Evolutionary conservation across 2,113 vertebrate genomes (phyloP).

Genomic region (Pangasianodon hypophthalmus): DNA sequence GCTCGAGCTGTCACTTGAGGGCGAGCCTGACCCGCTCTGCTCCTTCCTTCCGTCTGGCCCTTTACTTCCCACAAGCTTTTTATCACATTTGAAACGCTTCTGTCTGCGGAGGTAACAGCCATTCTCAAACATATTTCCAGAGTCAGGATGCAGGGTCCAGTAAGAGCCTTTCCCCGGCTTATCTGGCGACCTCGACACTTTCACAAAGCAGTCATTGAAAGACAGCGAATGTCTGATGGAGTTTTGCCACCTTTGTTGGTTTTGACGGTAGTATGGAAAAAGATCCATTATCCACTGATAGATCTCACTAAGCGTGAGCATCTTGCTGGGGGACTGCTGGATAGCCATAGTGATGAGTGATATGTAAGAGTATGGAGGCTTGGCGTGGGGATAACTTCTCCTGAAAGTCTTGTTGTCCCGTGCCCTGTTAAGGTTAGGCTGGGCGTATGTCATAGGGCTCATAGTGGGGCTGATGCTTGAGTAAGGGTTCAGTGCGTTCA

Average conservation of each 20-base stretch:
- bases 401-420: slow-evolving; percentile 89
- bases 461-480: slow-evolving; percentile 87
- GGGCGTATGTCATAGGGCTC: slow-evolving; percentile 88
- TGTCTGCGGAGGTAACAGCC: slow-evolving; percentile 96
- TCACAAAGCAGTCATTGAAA: slow-evolving; percentile 98
- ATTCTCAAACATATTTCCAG: slow-evolving; percentile 99
- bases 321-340: slow-evolving; percentile 95
- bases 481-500: slow-evolving; percentile 87
- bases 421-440: slow-evolving; percentile 81
- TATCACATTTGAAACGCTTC: slow-evolving; percentile 97
- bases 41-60: slow-evolving; percentile 72
- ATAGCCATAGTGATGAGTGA: slow-evolving; percentile 99
- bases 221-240: slow-evolving; percentile 97
- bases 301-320: slow-evolving; percentile 97
- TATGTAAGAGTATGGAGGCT: slow-evolving; percentile 97
- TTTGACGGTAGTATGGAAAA: slow-evolving; percentile 95
- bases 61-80: slow-evolving; percentile 76
- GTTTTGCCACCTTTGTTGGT: slow-evolving; percentile 99
- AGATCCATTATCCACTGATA: slow-evolving; percentile 99
- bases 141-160: slow-evolving; percentile 97
- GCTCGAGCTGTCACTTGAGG: slow-evolving; percentile 73
- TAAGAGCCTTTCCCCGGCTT: slow-evolving; percentile 98
- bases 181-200: slow-evolving; percentile 95
- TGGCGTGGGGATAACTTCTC: slow-evolving; percentile 95
- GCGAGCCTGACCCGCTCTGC: slow-evolving; percentile 73